Evolutionary conservation across 1,140 invertebrate species (phyloP), one percentile per base, ranked within the genome.

Genomic region (Papilio aristodemus): DNA sequence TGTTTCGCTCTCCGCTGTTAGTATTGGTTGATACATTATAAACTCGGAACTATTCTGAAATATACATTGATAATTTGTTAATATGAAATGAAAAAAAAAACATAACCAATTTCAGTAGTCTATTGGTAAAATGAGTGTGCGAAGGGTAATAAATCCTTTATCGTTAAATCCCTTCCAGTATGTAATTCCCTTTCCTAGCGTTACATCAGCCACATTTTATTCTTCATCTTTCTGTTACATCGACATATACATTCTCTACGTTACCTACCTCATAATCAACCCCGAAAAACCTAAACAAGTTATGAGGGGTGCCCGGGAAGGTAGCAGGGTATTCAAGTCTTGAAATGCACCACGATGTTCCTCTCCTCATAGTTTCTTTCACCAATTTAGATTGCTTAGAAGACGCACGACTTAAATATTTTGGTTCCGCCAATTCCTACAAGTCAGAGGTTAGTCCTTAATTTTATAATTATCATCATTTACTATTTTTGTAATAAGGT

Each of bases 1-100:
- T 7, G 80, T 79, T 64, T 82, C 79, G 0, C 80, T 84, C 17
- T 54, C 68, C 13, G 73, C 71, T 7, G 59, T 70, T 9, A 81
- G 59, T 46, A 86, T 76, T 0, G 86, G 84, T 57, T 78, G 76
- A 54, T 82, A 87, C 67, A 89, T 67, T 4, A 86, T 71, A 54
- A 85, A 64, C 7, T 81, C 78, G 0, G 73, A 74, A 62, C 78
- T 66, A 50, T 76, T 69, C 84, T 86, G 67, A 80, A 79, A 72
- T n/a, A 6, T 32, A 32, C 2, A 32, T 32, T 32, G 6, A 32
- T 32, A 32, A 32, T 32, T 32, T 32, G 2, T 32, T 3, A 32
- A 32, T n/a, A n/a, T n/a, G n/a, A n/a, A n/a, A n/a, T n/a, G n/a
- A n/a, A n/a, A n/a, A n/a, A n/a, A n/a, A n/a, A n/a, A n/a, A n/a